These are phyloP conservation scores for Chaetophractus vellerosus DNA, from an alignment of 2,797 vertebrate genomes.

Conservation along the genomic window DNA sequence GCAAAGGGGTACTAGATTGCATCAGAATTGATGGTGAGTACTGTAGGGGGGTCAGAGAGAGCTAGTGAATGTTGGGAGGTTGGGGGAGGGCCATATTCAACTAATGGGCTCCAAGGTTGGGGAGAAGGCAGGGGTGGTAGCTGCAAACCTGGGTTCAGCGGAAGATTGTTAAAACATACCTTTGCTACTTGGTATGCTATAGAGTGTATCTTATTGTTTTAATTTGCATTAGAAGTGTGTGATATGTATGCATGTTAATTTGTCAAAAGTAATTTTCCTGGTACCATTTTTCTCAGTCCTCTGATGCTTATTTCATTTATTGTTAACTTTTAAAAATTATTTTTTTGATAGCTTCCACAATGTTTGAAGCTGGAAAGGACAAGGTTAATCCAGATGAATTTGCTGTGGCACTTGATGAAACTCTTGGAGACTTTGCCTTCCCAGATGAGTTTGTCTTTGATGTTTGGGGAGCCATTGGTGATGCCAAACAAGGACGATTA, in stretches of 20 bases:
- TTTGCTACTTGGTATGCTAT: not conserved
- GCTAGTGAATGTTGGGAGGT: not conserved
- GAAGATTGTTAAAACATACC: not conserved
- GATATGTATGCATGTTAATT: not conserved
- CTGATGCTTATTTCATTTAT: not conserved
- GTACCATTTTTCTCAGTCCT: not conserved
- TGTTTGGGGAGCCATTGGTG: constrained; percentile 97
- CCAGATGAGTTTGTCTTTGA: constrained; percentile 99
- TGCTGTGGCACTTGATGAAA: constrained; percentile 95
- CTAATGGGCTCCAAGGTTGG: not conserved
- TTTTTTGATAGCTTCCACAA: constrained; percentile 94
- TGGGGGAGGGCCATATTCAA: not conserved
- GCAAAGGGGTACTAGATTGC: not conserved
- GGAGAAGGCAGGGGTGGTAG: not conserved
- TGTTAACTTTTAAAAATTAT: constrained; percentile 28
- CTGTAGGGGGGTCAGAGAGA: not conserved
- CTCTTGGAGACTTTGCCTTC: constrained; percentile 98
- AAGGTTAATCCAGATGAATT: constrained; percentile 98
- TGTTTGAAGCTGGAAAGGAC: constrained; percentile 98
- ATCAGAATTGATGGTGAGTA: not conserved
- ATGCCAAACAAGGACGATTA: constrained; percentile 94
- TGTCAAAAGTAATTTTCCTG: constrained; percentile 17
- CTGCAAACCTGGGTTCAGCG: not conserved
- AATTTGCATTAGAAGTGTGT: not conserved
- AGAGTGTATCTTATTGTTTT: not conserved